Conservation (phyloP, 2,888 invertebrate genomes). For the Caenorhabditis sp. region DNA sequence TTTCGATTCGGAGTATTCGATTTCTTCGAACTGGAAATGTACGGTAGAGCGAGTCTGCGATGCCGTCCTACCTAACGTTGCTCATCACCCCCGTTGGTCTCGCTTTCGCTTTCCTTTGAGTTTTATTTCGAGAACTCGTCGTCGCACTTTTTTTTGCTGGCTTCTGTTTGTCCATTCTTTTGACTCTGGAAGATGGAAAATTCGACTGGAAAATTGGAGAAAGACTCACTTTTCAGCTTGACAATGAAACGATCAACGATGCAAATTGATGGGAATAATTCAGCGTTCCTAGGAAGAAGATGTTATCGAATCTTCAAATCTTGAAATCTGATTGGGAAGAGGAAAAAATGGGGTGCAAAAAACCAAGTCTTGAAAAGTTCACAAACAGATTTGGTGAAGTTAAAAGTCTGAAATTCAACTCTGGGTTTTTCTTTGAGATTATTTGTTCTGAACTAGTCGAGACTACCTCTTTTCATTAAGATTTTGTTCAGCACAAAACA, state of each 20-base stretch:
- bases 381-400: too few relatives aligned
- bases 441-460: too few relatives aligned
- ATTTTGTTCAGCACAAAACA: background rate
- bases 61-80: background rate
- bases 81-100: background rate
- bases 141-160: slow-evolving; percentile 28
- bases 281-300: too few relatives aligned
- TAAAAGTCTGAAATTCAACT: too few relatives aligned
- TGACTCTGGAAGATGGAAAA: slow-evolving; percentile 8
- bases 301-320: slow-evolving; percentile 10
- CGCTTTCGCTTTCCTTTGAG: slow-evolving; percentile 11
- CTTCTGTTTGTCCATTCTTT: slow-evolving; percentile 51
- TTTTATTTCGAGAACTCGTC: slow-evolving; percentile 16
- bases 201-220: too few relatives aligned
- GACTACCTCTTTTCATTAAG: background rate
- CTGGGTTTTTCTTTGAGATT: too few relatives aligned
- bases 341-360: too few relatives aligned
- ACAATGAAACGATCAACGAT: slow-evolving; percentile 31
- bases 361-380: too few relatives aligned
- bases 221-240: slow-evolving; percentile 19
- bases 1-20: background rate
- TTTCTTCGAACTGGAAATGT: slow-evolving; percentile 23
- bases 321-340: background rate
- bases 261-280: slow-evolving; percentile 20
- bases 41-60: background rate